Conservation (phyloP, 2,888 invertebrate genomes). For the Metopia argyrocephala region DNA sequence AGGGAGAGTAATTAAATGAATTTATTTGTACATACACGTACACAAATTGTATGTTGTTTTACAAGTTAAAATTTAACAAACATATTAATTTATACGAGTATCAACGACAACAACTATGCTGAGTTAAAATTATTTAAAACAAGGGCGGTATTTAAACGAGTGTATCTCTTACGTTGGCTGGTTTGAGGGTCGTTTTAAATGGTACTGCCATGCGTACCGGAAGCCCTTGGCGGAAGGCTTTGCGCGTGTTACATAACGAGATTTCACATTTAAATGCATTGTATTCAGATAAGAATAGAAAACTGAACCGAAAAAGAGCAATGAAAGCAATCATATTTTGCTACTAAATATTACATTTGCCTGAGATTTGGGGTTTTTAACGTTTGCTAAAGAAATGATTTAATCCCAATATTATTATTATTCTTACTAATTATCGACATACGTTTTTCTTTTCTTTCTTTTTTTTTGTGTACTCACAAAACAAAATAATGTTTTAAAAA, state of each 20-base stretch:
- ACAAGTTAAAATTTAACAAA: background rate
- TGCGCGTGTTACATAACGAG: constrained; percentile 69
- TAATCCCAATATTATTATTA: constrained; percentile 50
- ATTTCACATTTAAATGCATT: constrained; percentile 56
- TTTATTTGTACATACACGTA: background rate
- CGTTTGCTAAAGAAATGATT: constrained; percentile 54
- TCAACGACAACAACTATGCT: background rate
- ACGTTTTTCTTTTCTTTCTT: constrained; percentile 31
- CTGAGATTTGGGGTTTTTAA: constrained; percentile 33
- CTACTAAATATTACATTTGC: constrained; percentile 29
- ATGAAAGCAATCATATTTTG: constrained; percentile 7
- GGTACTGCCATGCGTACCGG: constrained; percentile 66
- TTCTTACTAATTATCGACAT: constrained; percentile 62
- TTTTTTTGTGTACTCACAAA: no score
- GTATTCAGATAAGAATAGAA: constrained; percentile 47
- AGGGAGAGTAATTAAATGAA: background rate
- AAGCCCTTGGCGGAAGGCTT: constrained; percentile 68
- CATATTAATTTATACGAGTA: constrained; percentile 16
- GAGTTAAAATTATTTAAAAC: constrained; percentile 29
- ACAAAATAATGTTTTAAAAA: constrained; percentile 39
- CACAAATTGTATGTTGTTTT: background rate
- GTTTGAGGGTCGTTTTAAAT: constrained; percentile 41
- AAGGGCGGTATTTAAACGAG: background rate
- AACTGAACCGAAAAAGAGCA: constrained; percentile 34
- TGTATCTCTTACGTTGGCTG: background rate